phyloP scores from a whole-genome alignment of 2,113 vertebrate species.

The Pachyramphus minor region DNA sequence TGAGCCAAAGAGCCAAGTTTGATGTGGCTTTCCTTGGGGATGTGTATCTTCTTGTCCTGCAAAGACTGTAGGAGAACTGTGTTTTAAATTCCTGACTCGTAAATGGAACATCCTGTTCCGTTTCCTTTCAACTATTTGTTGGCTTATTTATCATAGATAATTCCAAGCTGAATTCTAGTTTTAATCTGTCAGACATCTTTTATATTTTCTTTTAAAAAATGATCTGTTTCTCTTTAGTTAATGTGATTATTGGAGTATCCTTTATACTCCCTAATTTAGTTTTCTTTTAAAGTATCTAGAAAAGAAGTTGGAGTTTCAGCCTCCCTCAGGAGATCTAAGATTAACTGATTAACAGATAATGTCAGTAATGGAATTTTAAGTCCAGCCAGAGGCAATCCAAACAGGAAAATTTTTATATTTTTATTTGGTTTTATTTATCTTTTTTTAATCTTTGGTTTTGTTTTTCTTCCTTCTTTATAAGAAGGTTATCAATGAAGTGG shows the following conservation, averaged over 20 bases:
- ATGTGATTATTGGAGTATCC: not conserved
- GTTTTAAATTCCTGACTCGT: not conserved
- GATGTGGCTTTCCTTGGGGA: not conserved
- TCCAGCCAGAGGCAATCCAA: slow-evolving; percentile 13
- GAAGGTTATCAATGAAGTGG: slow-evolving; percentile 9
- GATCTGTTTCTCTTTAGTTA: not conserved
- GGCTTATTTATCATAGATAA: not conserved
- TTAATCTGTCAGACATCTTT: not conserved
- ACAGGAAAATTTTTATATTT: not conserved
- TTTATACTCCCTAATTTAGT: not conserved
- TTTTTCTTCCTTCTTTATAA: slow-evolving; percentile 39
- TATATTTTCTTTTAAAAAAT: not conserved
- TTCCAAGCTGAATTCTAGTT: slow-evolving; percentile 14
- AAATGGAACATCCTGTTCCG: not conserved
- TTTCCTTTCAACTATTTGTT: not conserved
- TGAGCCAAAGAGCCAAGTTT: not conserved
- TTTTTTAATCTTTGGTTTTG: slow-evolving; percentile 29
- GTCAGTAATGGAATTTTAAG: slow-evolving; percentile 60
- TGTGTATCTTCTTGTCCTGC: not conserved
- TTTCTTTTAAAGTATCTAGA: slow-evolving; percentile 11
- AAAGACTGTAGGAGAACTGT: not conserved
- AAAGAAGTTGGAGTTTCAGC: slow-evolving; percentile 16
- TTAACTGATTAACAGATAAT: slow-evolving; percentile 56
- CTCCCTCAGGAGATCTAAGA: slow-evolving; percentile 15
- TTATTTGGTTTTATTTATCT: slow-evolving; percentile 15